Percentiles rank a stretch among this genome's conserved stretches.
phyloP scores from a whole-genome alignment of 2,888 invertebrate species.

The Steinernema scapterisci region DNA sequence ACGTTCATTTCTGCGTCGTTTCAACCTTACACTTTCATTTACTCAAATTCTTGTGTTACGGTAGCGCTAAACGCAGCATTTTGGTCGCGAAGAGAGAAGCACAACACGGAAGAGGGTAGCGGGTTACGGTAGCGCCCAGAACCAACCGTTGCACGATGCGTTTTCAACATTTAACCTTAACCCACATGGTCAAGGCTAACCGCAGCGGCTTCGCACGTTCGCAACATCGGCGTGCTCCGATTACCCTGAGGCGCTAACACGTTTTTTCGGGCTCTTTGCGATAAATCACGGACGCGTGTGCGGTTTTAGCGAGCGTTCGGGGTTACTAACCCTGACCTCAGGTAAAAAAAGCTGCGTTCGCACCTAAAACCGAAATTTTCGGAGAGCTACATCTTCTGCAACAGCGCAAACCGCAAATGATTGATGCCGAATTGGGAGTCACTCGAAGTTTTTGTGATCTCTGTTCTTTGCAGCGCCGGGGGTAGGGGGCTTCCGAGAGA shows the following conservation, averaged over 20 bases:
- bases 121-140: neutral
- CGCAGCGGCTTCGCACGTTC: constrained; percentile 16
- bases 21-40: constrained; percentile 24
- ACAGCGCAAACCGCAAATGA: too few species aligned
- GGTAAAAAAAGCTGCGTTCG: neutral
- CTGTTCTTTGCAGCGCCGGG: neutral
- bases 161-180: constrained; percentile 27
- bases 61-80: neutral
- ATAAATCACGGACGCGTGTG: constrained; percentile 19
- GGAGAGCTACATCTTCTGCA: too few species aligned
- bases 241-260: neutral
- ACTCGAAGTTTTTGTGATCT: neutral
- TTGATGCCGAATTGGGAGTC: too few species aligned
- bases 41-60: neutral
- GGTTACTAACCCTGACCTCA: constrained; percentile 30
- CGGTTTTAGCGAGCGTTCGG: constrained; percentile 9
- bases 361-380: neutral
- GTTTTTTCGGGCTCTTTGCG: constrained; percentile 7
- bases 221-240: constrained; percentile 22
- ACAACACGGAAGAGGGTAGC: neutral
- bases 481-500: neutral
- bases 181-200: constrained; percentile 32
- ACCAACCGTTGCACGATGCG: neutral
- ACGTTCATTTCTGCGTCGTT: neutral
- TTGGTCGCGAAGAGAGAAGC: neutral